Percentiles rank a stretch among this genome's conserved stretches.
phyloP scores from a whole-genome alignment of 2,113 vertebrate species.

The Sclerurus mexicanus region DNA sequence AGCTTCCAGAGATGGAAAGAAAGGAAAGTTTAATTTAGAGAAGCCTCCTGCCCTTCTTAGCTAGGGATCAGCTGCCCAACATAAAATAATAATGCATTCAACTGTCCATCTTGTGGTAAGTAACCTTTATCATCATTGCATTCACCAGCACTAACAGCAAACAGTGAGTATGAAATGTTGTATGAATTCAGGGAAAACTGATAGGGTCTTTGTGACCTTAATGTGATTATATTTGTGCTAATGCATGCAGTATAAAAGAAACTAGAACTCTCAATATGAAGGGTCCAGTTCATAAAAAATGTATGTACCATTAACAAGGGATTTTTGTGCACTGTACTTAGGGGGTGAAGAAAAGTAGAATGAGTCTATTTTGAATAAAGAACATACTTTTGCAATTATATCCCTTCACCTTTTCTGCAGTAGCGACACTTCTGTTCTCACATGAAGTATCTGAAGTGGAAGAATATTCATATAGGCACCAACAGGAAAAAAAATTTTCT shows the following conservation, averaged over 20 bases:
- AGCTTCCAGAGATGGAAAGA: slow-evolving; percentile 63
- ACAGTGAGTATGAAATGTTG: slow-evolving; percentile 40
- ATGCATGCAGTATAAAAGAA: slow-evolving; percentile 58
- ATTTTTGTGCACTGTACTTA: slow-evolving; percentile 29
- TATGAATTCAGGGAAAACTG: slow-evolving; percentile 52
- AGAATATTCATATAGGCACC: background rate
- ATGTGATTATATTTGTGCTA: slow-evolving; percentile 73
- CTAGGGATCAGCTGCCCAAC: slow-evolving; percentile 64
- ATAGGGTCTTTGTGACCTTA: slow-evolving; percentile 63
- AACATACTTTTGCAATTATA: slow-evolving; percentile 19
- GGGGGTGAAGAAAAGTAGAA: background rate
- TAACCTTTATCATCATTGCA: slow-evolving; percentile 65
- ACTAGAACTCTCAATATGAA: slow-evolving; percentile 49
- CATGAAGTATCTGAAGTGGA: background rate
- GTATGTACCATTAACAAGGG: slow-evolving; percentile 47
- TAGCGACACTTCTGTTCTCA: background rate
- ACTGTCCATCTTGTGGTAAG: slow-evolving; percentile 67
- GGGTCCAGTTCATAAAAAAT: slow-evolving; percentile 72
- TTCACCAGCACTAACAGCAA: slow-evolving; percentile 52
- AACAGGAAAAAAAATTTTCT: background rate
- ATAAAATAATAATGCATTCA: slow-evolving; percentile 77
- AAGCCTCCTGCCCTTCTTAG: slow-evolving; percentile 58
- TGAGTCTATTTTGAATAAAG: slow-evolving; percentile 32
- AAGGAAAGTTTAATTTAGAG: slow-evolving; percentile 72
- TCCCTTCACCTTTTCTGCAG: background rate